Evolutionary conservation across 2,888 invertebrate species (phyloP).

Genomic region (Calliopum simillimum): DNA sequence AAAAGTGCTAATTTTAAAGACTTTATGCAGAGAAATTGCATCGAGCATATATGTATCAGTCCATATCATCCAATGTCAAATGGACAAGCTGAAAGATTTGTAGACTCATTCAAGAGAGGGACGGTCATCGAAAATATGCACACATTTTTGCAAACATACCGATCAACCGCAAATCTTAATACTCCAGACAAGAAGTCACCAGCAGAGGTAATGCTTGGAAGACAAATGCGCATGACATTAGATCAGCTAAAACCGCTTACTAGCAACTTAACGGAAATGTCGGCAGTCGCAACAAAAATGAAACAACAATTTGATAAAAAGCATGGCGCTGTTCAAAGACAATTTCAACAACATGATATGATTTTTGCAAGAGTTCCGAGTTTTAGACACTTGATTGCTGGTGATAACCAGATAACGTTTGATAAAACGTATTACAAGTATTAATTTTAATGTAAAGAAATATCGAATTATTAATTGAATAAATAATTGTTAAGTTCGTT

Average conservation of each 20-base stretch:
- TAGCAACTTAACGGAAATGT: too few relatives aligned
- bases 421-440: too few relatives aligned
- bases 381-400: too few relatives aligned
- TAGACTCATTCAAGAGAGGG: slow-evolving; percentile 46
- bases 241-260: slow-evolving; percentile 40
- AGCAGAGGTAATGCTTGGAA: slow-evolving; percentile 43
- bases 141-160: slow-evolving; percentile 42
- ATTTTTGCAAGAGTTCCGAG: too few relatives aligned
- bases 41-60: slow-evolving; percentile 34
- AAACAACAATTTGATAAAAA: too few relatives aligned
- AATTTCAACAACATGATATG: too few relatives aligned
- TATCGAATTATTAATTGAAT: too few relatives aligned
- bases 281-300: too few relatives aligned
- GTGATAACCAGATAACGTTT: too few relatives aligned
- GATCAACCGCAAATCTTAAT: slow-evolving; percentile 45
- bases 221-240: slow-evolving; percentile 39
- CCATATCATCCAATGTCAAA: slow-evolving; percentile 45
- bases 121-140: slow-evolving; percentile 37
- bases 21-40: slow-evolving; percentile 29
- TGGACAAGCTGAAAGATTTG: slow-evolving; percentile 47
- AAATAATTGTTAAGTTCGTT: too few relatives aligned
- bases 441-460: too few relatives aligned
- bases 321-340: too few relatives aligned
- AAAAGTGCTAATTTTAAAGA: slow-evolving; percentile 35
- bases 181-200: slow-evolving; percentile 41